Percentiles rank a stretch among this genome's conserved stretches.
phyloP scores from a whole-genome alignment of 1,140 invertebrate genomes.

The Apocrypta bakeri region DNA sequence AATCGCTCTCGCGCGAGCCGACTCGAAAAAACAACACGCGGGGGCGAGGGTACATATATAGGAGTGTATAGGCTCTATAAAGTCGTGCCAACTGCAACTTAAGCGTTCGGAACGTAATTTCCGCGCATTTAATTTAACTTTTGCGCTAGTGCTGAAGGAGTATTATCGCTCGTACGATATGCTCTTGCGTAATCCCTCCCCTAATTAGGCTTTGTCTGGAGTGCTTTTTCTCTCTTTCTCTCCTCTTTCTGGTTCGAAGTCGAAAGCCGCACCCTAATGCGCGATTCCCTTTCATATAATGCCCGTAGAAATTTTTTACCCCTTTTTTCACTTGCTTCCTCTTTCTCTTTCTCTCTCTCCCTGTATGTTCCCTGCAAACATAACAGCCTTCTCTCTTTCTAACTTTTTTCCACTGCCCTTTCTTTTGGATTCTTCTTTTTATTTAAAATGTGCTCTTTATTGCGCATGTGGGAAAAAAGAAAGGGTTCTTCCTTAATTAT shows the following conservation, averaged over 20 bases:
- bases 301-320: slow-evolving; percentile 9
- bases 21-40: neutral
- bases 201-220: slow-evolving; percentile 47
- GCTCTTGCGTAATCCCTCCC: slow-evolving; percentile 21
- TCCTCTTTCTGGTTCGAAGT: slow-evolving; percentile 15
- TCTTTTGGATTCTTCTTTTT: neutral
- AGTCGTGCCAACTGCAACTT: slow-evolving; percentile 37
- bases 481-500: neutral
- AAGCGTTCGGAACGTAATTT: slow-evolving; percentile 17
- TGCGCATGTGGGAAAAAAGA: no score
- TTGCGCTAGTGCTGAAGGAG: neutral
- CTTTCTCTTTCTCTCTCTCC: neutral
- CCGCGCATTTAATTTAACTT: slow-evolving; percentile 36
- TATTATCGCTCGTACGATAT: slow-evolving; percentile 20
- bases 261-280: slow-evolving; percentile 15
- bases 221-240: slow-evolving; percentile 22
- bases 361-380: neutral
- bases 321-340: neutral
- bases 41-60: neutral
- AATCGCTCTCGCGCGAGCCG: neutral
- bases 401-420: neutral
- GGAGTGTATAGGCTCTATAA: neutral
- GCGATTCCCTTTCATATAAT: slow-evolving; percentile 26
- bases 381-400: neutral
- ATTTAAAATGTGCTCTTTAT: neutral